These are phyloP conservation scores for Neopelma chrysocephalum DNA, from an alignment of 2,797 vertebrate genomes.

Conservation along the genomic window DNA sequence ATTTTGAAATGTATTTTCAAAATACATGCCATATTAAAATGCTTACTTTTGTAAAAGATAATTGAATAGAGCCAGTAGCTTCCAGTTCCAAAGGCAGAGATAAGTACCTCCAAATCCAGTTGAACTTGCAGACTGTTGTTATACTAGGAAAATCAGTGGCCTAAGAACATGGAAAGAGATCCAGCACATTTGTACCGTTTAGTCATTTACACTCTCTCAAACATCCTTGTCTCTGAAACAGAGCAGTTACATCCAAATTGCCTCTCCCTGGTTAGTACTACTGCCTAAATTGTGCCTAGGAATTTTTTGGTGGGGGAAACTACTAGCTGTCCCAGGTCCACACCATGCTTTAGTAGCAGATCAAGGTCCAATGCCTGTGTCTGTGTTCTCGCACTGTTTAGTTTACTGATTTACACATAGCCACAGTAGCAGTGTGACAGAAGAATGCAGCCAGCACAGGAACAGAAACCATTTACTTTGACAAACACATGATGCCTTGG, in stretches of 20 bases:
- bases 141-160: background rate
- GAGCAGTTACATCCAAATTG: background rate
- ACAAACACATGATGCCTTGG: background rate
- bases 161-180: background rate
- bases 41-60: background rate
- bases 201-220: background rate
- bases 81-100: background rate
- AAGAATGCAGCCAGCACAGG: background rate
- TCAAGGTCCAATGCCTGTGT: background rate
- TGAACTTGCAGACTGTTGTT: background rate
- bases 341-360: background rate
- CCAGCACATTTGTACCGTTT: background rate
- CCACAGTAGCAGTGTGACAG: background rate
- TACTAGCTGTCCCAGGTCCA: background rate
- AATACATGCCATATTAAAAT: background rate
- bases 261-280: background rate
- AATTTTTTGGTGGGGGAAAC: accelerated
- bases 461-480: background rate
- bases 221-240: background rate
- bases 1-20: background rate
- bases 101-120: background rate
- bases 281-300: background rate
- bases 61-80: background rate
- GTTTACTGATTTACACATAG: background rate
- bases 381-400: background rate